Evolutionary conservation across 2,113 vertebrate genomes (phyloP), one percentile per base, ranked within the genome.

Genomic region (Datnioides undecimradiatus): DNA sequence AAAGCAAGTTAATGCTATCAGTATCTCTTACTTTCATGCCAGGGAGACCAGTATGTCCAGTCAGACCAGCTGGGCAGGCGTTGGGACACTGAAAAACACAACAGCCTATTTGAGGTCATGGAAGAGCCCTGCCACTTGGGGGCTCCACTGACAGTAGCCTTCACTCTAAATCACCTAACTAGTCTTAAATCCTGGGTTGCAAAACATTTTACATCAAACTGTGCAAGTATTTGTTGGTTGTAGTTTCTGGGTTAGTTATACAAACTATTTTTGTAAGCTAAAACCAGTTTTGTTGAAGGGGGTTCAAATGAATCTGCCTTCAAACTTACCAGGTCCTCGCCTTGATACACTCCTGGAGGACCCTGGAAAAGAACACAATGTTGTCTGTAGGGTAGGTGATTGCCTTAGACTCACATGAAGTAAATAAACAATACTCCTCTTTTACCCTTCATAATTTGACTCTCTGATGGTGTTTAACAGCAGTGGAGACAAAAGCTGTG

Each of bases 1-100:
- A 36, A 14, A 3, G 6, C 29, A 13, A 12, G 1, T 16, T 19
- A 16, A 4, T 11, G 6, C 55, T 8, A 31, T 9, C 13, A 63
- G 36, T 31, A 21, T 2, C 23, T 71, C 93, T 92, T 89, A 98
- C 98, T 93, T 98, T 97, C 98, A 99, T 97, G 70, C 98, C 98
- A 63, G 96, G 95, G 70, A 98, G 91, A 2, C 98, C 98, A 76
- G 97, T 90, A 36, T 98, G 92, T 73, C 98, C 98, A 14, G 88
- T 94, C 29, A 94, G 95, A 38, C 96, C 96, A 34, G 95, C 87
- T 2, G 96, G 95, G 62, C 98, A 99, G 82, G 97, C 92, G 81
- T 83, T 98, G 29, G 98, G 97, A 93, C 98, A 99, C 98, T 99
- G 91, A 21, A 91, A 95, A 88, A 94, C 49, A 91, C 62, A 85